These are phyloP conservation scores for Poecilus cupreus DNA, from an alignment of 2,888 invertebrate genomes.

Conservation along the genomic window DNA sequence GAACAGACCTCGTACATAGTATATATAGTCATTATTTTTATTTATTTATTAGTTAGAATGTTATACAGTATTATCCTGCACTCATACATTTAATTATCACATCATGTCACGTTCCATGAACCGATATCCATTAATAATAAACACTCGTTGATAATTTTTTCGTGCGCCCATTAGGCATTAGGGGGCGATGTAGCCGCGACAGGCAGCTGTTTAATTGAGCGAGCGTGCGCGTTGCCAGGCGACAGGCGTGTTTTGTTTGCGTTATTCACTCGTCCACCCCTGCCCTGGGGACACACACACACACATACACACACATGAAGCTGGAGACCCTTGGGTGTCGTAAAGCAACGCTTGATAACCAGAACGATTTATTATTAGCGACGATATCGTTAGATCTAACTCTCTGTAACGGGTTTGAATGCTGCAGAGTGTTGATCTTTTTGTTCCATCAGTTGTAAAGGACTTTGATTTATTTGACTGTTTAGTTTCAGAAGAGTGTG, in stretches of 20 bases:
- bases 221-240: conserved; percentile 45
- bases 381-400: conserved; percentile 50
- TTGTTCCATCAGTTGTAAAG: background rate
- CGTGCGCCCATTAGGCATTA: conserved; percentile 38
- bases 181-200: conserved; percentile 31
- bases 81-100: too few relatives aligned
- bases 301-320: background rate
- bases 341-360: conserved; percentile 46
- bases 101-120: background rate
- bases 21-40: too few relatives aligned
- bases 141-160: conserved; percentile 49
- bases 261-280: conserved; percentile 62
- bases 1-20: too few relatives aligned
- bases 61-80: too few relatives aligned
- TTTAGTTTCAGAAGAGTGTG: background rate
- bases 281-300: conserved; percentile 63
- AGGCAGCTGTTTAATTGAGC: conserved; percentile 58
- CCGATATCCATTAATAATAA: conserved; percentile 13
- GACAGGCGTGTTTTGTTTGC: conserved; percentile 57
- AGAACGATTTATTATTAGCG: conserved; percentile 55
- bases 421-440: background rate
- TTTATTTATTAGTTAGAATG: too few relatives aligned
- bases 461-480: conserved; percentile 12
- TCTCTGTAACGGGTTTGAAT: conserved; percentile 33
- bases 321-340: conserved; percentile 34